Evolutionary conservation across 92 coral and sea anemone genomes (phyloP).

Genomic region (Porites rus): DNA sequence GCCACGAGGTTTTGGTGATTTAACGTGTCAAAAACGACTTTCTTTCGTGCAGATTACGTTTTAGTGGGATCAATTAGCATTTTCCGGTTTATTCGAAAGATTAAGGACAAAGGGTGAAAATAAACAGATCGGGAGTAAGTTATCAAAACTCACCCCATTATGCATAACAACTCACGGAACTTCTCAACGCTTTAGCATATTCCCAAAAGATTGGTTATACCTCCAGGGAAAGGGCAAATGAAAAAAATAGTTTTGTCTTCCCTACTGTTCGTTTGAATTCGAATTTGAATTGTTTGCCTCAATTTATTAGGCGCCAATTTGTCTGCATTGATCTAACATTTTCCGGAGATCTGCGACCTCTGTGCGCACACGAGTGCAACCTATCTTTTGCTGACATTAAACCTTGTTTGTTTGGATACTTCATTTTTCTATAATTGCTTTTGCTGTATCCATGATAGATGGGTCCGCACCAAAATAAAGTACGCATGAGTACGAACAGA

Average conservation of each 20-base stretch:
- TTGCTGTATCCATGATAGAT: too few species aligned
- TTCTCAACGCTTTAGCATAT: not conserved
- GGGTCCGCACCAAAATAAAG: too few species aligned
- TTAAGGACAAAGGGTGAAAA: conserved; percentile 11
- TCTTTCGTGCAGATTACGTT: conserved; percentile 20
- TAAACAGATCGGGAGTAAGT: not conserved
- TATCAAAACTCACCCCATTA: not conserved
- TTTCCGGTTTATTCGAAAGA: conserved; percentile 15
- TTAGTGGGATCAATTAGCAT: conserved; percentile 16
- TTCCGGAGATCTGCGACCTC: not conserved
- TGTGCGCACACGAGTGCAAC: not conserved
- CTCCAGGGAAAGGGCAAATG: not conserved
- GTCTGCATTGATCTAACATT: not conserved
- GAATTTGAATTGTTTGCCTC: not conserved
- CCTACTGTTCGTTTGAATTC: not conserved
- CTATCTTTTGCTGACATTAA: not conserved
- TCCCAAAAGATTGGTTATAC: not conserved
- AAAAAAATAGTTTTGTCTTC: not conserved
- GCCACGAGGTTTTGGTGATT: not conserved
- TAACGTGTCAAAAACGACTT: not conserved
- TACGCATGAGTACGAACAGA: too few species aligned
- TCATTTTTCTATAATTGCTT: too few species aligned
- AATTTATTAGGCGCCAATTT: not conserved
- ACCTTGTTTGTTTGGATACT: too few species aligned
- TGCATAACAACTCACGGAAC: conserved; percentile 19